phyloP scores from a whole-genome alignment of 37 sponge, comb jelly and placozoan species.

The Petrosia ficiformis region DNA sequence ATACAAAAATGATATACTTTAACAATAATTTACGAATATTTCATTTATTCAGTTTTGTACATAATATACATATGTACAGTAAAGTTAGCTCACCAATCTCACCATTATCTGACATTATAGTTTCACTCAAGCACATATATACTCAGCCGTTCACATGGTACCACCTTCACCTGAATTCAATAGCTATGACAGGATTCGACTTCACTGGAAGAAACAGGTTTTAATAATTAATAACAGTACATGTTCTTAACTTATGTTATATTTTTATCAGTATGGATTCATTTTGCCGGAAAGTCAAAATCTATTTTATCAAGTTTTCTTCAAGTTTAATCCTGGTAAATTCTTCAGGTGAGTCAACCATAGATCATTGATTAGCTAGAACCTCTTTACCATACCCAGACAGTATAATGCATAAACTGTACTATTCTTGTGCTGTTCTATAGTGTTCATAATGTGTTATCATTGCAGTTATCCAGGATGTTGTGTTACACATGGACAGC shows the following conservation, averaged over 20 bases:
- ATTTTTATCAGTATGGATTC: conserved; percentile 62
- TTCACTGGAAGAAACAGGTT: conserved; percentile 81
- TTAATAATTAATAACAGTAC: not conserved
- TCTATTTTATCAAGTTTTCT: conserved; percentile 63
- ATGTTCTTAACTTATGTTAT: not conserved
- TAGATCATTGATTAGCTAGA: not conserved
- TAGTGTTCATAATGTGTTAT: no score
- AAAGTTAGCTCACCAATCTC: no score
- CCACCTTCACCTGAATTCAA: conserved; percentile 33
- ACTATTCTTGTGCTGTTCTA: no score
- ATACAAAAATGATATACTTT: no score
- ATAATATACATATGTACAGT: no score
- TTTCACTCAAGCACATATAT: conserved; percentile 41
- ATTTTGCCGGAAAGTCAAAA: conserved; percentile 63
- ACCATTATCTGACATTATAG: conserved; percentile 18
- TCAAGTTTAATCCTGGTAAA: conserved; percentile 40
- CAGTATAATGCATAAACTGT: no score
- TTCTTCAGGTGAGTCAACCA: conserved; percentile 47
- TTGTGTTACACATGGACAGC: conserved; percentile 60
- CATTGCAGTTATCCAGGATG: conserved; percentile 72
- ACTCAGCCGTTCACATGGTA: conserved; percentile 45
- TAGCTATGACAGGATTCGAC: conserved; percentile 55
- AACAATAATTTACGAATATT: no score
- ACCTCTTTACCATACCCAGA: not conserved
- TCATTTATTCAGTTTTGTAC: no score